phyloP scores from a whole-genome alignment of 2,888 invertebrate species.

The Tanypteryx hageni region DNA sequence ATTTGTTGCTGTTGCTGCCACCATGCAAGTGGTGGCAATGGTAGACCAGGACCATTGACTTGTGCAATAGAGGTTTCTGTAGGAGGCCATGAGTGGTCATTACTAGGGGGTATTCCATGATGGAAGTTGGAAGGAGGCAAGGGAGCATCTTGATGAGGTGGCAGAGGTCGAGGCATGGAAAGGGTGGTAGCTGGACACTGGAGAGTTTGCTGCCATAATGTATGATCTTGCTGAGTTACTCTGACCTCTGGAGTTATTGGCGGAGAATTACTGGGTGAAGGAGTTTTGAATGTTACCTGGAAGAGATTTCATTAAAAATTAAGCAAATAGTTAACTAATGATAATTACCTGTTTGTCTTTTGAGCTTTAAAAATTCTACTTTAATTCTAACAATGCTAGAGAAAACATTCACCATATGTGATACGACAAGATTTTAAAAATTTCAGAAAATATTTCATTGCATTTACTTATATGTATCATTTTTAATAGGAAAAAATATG shows the following conservation, averaged over 20 bases:
- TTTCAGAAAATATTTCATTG: no score
- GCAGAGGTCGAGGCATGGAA: constrained; percentile 30
- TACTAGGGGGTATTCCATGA: neutral
- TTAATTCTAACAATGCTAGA: no score
- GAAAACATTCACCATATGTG: no score
- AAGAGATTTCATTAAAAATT: constrained; percentile 65
- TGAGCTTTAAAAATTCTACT: no score
- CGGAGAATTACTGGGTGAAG: constrained; percentile 71
- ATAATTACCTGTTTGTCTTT: no score
- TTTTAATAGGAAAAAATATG: no score
- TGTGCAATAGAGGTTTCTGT: constrained; percentile 13
- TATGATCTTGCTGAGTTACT: constrained; percentile 65
- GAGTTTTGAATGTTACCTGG: constrained; percentile 79
- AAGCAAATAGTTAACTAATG: no score
- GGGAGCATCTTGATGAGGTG: constrained; percentile 18
- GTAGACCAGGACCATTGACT: constrained; percentile 11
- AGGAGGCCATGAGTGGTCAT: constrained; percentile 41
- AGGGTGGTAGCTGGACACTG: constrained; percentile 52
- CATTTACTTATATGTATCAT: no score
- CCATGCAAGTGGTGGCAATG: constrained; percentile 45
- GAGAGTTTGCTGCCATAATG: constrained; percentile 60
- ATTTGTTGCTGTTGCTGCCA: constrained; percentile 57
- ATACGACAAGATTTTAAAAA: no score
- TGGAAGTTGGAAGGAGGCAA: constrained; percentile 36
- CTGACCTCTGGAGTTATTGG: constrained; percentile 57